phyloP scores from a whole-genome alignment of 2,113 vertebrate genomes.

The Climacteris rufus region DNA sequence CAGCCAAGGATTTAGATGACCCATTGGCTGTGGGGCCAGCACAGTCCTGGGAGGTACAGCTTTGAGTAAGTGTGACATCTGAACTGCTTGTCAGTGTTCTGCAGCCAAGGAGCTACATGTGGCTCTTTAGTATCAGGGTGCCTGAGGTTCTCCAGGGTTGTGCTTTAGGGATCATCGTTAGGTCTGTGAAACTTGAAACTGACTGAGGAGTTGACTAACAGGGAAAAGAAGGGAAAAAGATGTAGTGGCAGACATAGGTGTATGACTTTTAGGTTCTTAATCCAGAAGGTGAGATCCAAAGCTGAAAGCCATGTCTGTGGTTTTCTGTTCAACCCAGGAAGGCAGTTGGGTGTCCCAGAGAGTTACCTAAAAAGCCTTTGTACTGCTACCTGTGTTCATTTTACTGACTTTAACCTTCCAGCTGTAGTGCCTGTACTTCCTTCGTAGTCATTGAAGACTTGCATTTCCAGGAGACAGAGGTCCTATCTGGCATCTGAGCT shows the following conservation, averaged over 20 bases:
- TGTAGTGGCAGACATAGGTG: background rate
- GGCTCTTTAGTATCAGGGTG: background rate
- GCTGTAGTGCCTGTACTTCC: background rate
- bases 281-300: background rate
- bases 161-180: background rate
- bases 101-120: accelerated
- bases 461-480: background rate
- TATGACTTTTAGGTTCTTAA: background rate
- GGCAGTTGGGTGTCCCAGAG: background rate
- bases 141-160: background rate
- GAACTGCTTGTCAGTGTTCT: background rate
- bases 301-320: background rate
- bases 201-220: background rate
- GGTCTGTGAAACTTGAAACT: background rate
- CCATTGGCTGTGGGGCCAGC: background rate
- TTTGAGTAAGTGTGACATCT: background rate
- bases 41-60: background rate
- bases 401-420: background rate
- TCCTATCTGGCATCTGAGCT: background rate
- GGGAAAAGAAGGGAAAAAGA: background rate
- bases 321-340: background rate
- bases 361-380: background rate
- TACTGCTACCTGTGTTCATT: background rate
- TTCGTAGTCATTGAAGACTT: background rate
- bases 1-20: background rate